Conservation (phyloP, 2,113 vertebrate species). For the Perca schrenkii region DNA sequence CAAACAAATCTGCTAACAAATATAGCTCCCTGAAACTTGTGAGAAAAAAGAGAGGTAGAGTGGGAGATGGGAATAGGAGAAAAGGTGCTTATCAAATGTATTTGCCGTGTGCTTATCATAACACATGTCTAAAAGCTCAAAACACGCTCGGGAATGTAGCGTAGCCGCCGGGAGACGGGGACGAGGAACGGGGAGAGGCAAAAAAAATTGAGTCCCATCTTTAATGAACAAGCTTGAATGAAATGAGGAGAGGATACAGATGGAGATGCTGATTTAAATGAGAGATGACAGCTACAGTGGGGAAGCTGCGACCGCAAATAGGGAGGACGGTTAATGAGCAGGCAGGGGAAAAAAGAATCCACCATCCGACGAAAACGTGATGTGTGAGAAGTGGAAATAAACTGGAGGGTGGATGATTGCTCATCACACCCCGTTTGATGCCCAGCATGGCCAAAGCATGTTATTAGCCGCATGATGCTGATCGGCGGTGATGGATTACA, state of each 20-base stretch:
- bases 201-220: conserved; percentile 31
- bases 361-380: conserved; percentile 25
- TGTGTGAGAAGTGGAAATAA: conserved; percentile 36
- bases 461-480: conserved; percentile 44
- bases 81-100: conserved; percentile 54
- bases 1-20: conserved; percentile 74
- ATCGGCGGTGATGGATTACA: conserved; percentile 54
- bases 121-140: conserved; percentile 38
- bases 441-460: conserved; percentile 31
- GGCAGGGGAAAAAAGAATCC: conserved; percentile 20
- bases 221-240: conserved; percentile 28
- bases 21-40: conserved; percentile 43
- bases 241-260: conserved; percentile 47
- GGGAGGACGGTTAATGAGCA: conserved; percentile 66
- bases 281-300: conserved; percentile 71
- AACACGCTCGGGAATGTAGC: conserved; percentile 23
- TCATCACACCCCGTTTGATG: conserved; percentile 45
- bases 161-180: conserved; percentile 28
- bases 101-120: conserved; percentile 49
- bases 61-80: conserved; percentile 2
- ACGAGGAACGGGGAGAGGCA: neutral
- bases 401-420: conserved; percentile 11
- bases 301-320: conserved; percentile 37
- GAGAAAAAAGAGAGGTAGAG: conserved; percentile 11
- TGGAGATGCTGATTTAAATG: conserved; percentile 68